Evolutionary conservation across 2,113 vertebrate genomes (phyloP).

Genomic region (Labeo catla): DNA sequence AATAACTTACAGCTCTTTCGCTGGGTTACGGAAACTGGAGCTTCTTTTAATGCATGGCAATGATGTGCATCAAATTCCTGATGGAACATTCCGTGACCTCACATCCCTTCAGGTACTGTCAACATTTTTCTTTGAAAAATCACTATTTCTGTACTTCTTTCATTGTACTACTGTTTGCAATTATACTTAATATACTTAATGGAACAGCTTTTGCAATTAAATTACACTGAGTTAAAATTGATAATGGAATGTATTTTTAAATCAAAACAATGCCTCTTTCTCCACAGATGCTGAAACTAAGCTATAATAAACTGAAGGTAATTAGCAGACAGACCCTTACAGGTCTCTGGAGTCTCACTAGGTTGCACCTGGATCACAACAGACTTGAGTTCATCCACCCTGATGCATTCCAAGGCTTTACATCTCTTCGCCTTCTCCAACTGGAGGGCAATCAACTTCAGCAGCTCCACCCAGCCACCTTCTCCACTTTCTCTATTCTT

Average conservation of each 20-base stretch:
- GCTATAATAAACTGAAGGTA: constrained; percentile 88
- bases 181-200: not conserved
- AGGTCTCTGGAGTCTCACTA: constrained; percentile 80
- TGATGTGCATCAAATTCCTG: constrained; percentile 82
- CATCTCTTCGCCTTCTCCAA: constrained; percentile 83
- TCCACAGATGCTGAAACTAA: constrained; percentile 88
- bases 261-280: not conserved
- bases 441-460: constrained; percentile 88
- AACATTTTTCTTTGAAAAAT: not conserved
- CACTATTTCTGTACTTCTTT: not conserved
- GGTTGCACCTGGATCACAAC: constrained; percentile 92
- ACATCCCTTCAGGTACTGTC: constrained; percentile 83
- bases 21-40: constrained; percentile 83
- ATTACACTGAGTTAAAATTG: not conserved
- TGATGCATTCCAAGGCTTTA: constrained; percentile 85
- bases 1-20: constrained; percentile 78
- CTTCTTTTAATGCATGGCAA: constrained; percentile 93
- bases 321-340: constrained; percentile 76
- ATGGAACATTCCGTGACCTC: constrained; percentile 83
- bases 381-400: constrained; percentile 87
- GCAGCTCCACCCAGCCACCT: constrained; percentile 84
- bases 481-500: constrained; percentile 83
- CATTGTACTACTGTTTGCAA: not conserved
- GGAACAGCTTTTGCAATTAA: not conserved
- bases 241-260: not conserved